phyloP scores from a whole-genome alignment of 2,113 vertebrate genomes.

The Leiothrix lutea region DNA sequence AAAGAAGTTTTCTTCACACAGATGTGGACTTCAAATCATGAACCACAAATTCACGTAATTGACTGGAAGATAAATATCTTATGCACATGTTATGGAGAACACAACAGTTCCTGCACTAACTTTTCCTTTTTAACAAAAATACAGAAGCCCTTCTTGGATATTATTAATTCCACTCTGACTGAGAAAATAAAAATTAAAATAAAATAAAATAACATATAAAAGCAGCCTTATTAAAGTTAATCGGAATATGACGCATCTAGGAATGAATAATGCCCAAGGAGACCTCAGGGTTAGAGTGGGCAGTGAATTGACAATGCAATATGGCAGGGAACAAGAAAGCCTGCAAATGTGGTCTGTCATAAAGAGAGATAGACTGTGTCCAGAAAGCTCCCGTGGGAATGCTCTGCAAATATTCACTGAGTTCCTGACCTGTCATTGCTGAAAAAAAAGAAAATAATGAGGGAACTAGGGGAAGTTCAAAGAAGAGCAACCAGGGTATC shows the following conservation, averaged over 20 bases:
- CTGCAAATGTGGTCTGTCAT: slow-evolving; percentile 23
- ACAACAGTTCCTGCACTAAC: neutral
- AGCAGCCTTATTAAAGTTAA: neutral
- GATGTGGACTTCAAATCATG: neutral
- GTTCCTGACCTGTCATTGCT: neutral
- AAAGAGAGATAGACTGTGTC: neutral
- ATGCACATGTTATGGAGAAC: neutral
- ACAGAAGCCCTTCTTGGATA: neutral
- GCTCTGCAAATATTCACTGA: neutral
- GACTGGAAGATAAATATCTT: neutral
- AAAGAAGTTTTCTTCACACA: neutral
- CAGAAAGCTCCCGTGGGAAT: neutral
- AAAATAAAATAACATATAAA: neutral
- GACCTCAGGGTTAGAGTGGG: slow-evolving; percentile 41
- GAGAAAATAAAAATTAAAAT: neutral
- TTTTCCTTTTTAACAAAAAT: neutral
- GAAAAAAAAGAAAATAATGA: neutral
- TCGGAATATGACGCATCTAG: neutral
- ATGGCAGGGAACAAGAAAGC: slow-evolving; percentile 7
- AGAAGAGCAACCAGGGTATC: neutral
- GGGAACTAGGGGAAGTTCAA: neutral
- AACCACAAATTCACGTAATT: neutral
- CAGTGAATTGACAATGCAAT: slow-evolving; percentile 20
- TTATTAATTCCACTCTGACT: neutral
- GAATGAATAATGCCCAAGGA: slow-evolving; percentile 37